Evolutionary conservation across 2,888 invertebrate genomes (phyloP), one percentile per base, ranked within the genome.

Genomic region (Disparrhopalites patrizii): DNA sequence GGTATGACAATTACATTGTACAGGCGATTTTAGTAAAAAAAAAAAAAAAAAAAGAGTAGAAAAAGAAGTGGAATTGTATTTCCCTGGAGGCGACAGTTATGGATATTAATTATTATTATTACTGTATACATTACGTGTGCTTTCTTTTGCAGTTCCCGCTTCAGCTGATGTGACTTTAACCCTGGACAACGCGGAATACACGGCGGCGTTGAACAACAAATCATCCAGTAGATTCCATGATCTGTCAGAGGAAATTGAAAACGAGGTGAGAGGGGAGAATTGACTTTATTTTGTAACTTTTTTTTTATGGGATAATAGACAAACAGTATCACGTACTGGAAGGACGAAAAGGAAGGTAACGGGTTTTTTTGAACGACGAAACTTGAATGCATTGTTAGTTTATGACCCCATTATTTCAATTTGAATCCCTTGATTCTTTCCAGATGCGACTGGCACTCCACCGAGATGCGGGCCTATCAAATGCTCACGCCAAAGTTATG

Each of bases 131-230:
- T n/a, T n/a, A n/a, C n/a, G n/a, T 36, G 52, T n/a, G 40, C 40
- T 63, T n/a, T n/a, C n/a, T 51, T 31, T 72, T 57, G 69, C 80
- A 85, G 89, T 90, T 70, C 87, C 88, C 58, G 81, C 84, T 76
- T 86, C 86, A 2, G 76, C 89, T 50, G 87, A 89, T 78, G 88
- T 88, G 2, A 83, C 85, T 75, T 77, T 90, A 62, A 52, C 52
- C 27, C 82, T 90, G 36, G 86, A 87, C 73, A 86, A 88, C 76
- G 81, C 86, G 73, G 82, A 84, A 50, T 89, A 84, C 78, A 81
- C 81, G 10, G 80, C 83, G 1, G 84, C 82, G 25, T 80, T 89
- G 50, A 78, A 80, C 36, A 82, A 88, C 75, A 81, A 81, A 20
- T 85, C 85, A 40, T 87, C 87, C 62, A 78, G 82, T 18, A 83